Evolutionary conservation across 2,888 invertebrate species (phyloP).

Genomic region (Drosophila conformis): DNA sequence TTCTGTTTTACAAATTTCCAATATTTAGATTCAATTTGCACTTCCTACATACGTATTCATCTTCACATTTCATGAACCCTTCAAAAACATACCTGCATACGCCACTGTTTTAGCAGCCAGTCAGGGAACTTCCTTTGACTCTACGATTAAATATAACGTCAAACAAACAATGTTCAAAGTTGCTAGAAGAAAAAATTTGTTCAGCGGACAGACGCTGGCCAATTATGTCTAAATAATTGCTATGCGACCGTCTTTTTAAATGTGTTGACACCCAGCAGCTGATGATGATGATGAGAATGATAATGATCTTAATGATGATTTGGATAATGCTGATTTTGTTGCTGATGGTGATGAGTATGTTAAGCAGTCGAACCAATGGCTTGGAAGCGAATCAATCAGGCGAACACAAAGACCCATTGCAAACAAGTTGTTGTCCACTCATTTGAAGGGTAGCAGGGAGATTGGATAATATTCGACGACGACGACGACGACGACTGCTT

Average conservation of each 20-base stretch:
- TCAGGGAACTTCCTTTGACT: not conserved
- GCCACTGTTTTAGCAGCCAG: constrained; percentile 4
- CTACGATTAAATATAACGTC: not conserved
- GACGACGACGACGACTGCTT: not conserved
- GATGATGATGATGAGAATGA: constrained; percentile 7
- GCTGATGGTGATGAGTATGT: constrained; percentile 47
- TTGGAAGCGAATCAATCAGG: constrained; percentile 72
- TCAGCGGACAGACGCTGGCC: constrained; percentile 40
- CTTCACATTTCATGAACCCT: not conserved
- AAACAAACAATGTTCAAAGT: constrained; percentile 32
- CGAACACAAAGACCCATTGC: constrained; percentile 50
- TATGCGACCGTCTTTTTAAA: constrained; percentile 61
- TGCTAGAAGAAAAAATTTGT: constrained; percentile 28
- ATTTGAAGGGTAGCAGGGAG: not conserved
- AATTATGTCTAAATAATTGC: constrained; percentile 77
- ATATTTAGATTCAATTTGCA: not conserved
- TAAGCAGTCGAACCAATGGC: constrained; percentile 56
- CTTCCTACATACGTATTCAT: not conserved
- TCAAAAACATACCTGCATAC: rapidly evolving
- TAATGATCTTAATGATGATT: constrained; percentile 3
- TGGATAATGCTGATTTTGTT: constrained; percentile 10
- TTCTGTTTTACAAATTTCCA: not conserved
- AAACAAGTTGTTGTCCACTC: constrained; percentile 50
- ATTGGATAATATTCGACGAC: not conserved
- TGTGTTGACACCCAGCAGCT: constrained; percentile 61